Evolutionary conservation across 2,888 invertebrate species (phyloP), one percentile per base, ranked within the genome.

Genomic region (Cacoxenus indagator): DNA sequence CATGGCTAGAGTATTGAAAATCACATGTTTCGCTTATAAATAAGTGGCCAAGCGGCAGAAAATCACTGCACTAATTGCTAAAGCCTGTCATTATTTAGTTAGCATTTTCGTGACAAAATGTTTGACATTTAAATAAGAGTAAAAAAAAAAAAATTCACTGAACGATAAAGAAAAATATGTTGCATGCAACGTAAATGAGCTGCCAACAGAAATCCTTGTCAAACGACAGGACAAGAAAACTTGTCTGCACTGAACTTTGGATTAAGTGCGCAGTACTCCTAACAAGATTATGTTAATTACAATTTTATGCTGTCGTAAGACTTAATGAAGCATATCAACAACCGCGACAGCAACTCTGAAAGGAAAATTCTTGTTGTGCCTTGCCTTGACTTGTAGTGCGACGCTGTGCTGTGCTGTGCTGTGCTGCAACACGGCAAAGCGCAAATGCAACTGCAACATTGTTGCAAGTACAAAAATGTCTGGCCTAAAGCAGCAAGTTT

Each of bases 261-360:
- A 37, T 37, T 37, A 14, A 37, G 37, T 37, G 8, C n/a, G n/a
- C n/a, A n/a, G 29, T 51, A 17, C 14, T 69, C 17, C 31, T 19
- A 19, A 29, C 46, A 11, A 62, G 70, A 57, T 73, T 65, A 70
- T 70, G 70, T 67, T 70, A 73, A 73, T 73, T 73, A 57, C 70
- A 70, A 70, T 65, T 69, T 69, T 46, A 59, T 64, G 72, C 65
- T 65, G 46, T 29, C 31, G 31, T 31, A 59, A 19, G 31, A 59
- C 19, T 59, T 37, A 57, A 57, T 57, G 57, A 26, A 57, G 57
- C 57, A 57, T 57, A 57, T 57, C 57, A 57, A 19, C 29, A 31
- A 59, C 17, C 9, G 19, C 59, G 19, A 59, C 59, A 31, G 22
- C 51, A 51, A 11, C 51, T 37, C n/a, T n/a, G n/a, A n/a, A n/a